phyloP scores from a whole-genome alignment of 2,113 vertebrate species.

The Calyptommatus sinebrachiatus region DNA sequence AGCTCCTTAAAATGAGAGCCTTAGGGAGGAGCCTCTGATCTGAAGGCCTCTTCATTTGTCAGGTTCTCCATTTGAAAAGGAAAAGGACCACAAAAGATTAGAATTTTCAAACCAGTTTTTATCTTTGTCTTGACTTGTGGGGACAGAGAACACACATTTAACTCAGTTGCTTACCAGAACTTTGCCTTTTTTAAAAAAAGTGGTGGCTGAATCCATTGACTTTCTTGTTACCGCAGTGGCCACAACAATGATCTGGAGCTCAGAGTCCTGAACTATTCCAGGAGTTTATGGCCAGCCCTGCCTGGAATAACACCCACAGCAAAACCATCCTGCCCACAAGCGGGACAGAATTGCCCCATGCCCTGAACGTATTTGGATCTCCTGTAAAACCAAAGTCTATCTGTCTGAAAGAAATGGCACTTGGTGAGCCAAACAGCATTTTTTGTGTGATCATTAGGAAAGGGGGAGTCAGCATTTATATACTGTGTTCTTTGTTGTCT shows the following conservation, averaged over 20 bases:
- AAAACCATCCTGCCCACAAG: conserved; percentile 47
- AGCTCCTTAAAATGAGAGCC: too few relatives aligned
- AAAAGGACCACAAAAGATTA: not conserved
- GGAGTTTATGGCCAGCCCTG: conserved; percentile 60
- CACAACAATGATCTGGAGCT: conserved; percentile 59
- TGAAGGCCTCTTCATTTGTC: not conserved
- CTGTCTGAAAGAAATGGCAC: not conserved
- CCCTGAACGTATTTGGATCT: not conserved
- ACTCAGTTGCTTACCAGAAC: conserved; percentile 66
- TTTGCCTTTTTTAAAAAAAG: conserved; percentile 62
- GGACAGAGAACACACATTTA: conserved; percentile 45
- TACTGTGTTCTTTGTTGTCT: not conserved
- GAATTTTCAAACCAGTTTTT: not conserved
- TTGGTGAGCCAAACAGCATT: not conserved
- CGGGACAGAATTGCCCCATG: not conserved
- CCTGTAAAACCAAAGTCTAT: not conserved
- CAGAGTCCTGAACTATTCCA: conserved; percentile 55
- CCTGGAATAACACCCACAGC: conserved; percentile 64
- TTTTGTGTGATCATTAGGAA: not conserved
- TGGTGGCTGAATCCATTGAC: conserved; percentile 69
- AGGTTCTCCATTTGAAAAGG: not conserved
- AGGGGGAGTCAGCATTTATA: not conserved
- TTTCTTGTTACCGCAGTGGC: conserved; percentile 67
- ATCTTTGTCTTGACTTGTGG: conserved; percentile 49
- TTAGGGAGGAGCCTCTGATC: not conserved